Evolutionary conservation across 2,888 invertebrate species (phyloP), one percentile per base, ranked within the genome.

Genomic region (Hanleya hanleyi): DNA sequence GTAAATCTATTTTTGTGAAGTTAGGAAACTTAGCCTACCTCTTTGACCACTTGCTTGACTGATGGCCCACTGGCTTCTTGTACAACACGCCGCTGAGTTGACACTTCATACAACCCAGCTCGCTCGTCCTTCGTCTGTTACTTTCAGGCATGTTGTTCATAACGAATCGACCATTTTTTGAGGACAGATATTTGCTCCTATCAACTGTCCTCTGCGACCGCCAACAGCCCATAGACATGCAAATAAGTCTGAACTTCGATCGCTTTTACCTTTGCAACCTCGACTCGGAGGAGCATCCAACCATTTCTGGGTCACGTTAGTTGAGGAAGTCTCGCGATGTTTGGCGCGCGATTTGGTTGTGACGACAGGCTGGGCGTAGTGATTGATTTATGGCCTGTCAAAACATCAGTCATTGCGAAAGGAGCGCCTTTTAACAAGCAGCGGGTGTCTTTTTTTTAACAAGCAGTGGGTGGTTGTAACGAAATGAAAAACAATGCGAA

Each of bases 211-310:
- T 57, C 57, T 57, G 22, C 18, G 22, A 29, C 32, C 57, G 12
- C 32, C 22, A 57, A 57, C 57, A 57, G 57, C 57, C 57, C 57
- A 57, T 57, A 57, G 57, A 57, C 57, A 57, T 57, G 57, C 57
- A 57, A 57, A 57, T 57, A 22, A 26, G 22, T 57, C 57, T 57
- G 29, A 57, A 57, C n/a, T n/a, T n/a, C n/a, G n/a, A n/a, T n/a
- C n/a, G n/a, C n/a, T n/a, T n/a, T n/a, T n/a, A n/a, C n/a, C n/a
- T n/a, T n/a, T n/a, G n/a, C n/a, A n/a, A n/a, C n/a, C n/a, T n/a
- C n/a, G n/a, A n/a, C n/a, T n/a, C n/a, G n/a, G n/a, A n/a, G n/a
- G n/a, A n/a, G n/a, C n/a, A n/a, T n/a, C n/a, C n/a, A n/a, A n/a
- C n/a, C n/a, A n/a, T n/a, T n/a, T n/a, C n/a, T 57, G 22, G 32